Evolutionary conservation across 2,797 vertebrate species (phyloP).

Genomic region (Darevskia mixta): DNA sequence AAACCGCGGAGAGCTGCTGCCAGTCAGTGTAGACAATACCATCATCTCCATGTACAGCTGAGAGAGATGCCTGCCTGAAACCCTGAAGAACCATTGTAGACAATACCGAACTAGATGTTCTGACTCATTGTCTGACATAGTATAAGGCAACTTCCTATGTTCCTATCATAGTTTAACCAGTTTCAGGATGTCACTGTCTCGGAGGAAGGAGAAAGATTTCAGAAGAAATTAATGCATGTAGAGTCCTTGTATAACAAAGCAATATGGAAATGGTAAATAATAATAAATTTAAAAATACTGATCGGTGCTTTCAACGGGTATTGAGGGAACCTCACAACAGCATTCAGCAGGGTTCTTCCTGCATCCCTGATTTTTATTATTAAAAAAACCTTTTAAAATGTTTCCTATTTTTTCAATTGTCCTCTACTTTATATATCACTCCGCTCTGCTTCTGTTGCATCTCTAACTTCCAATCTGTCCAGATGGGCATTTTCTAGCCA

Average conservation of each 20-base stretch:
- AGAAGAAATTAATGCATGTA: background rate
- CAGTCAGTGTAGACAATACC: no score
- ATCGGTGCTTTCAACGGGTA: background rate
- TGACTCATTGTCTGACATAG: no score
- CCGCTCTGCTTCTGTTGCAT: background rate
- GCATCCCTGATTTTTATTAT: background rate
- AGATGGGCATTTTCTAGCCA: slow-evolving; percentile 6
- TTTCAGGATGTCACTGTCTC: background rate
- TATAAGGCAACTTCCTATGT: no score
- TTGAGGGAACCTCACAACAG: background rate
- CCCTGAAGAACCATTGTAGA: no score
- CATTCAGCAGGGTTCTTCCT: background rate
- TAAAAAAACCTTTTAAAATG: background rate
- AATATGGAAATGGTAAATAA: background rate
- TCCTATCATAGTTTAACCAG: background rate
- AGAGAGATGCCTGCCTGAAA: no score
- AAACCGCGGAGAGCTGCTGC: no score
- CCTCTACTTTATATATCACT: background rate
- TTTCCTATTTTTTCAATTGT: background rate
- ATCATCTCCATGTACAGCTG: no score
- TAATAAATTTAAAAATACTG: background rate
- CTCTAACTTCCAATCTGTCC: background rate
- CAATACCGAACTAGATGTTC: no score
- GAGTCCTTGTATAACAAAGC: background rate
- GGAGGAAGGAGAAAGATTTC: background rate